A percentile compares a stretch with the other conserved stretches of the same genome.
phyloP scores from a whole-genome alignment of 1,140 invertebrate species.

The Procambarus clarkii region DNA sequence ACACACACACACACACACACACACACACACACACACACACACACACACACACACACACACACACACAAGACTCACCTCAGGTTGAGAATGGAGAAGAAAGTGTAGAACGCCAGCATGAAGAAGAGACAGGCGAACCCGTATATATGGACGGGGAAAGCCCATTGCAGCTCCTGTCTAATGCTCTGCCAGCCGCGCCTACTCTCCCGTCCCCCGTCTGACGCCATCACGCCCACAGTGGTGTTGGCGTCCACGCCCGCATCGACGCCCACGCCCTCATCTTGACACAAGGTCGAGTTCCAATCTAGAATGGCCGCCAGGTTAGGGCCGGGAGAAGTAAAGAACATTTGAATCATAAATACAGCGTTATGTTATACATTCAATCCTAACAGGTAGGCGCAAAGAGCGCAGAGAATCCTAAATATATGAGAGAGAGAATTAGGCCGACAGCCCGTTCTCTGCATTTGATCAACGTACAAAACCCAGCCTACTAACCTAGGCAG shows the following conservation, averaged over 20 bases:
- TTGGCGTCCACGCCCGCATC: not conserved
- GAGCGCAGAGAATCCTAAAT: no score
- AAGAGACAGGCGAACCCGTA: conserved; percentile 81
- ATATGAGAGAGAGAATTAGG: no score
- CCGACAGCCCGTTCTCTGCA: no score
- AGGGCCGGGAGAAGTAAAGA: no score
- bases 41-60: not conserved
- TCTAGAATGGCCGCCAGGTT: not conserved
- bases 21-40: not conserved
- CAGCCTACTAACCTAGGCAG: no score
- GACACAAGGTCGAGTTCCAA: conserved; percentile 7
- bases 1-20: conserved; percentile 19
- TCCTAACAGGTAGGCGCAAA: no score
- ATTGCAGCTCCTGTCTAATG: conserved; percentile 73
- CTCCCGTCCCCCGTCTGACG: not conserved
- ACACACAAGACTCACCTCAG: conserved; percentile 32
- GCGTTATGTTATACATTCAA: no score
- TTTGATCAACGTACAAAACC: no score
- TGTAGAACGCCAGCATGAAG: conserved; percentile 80
- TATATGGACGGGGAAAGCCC: conserved; percentile 80
- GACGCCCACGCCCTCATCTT: not conserved
- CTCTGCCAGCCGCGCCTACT: not conserved
- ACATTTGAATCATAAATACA: no score
- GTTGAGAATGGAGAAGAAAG: conserved; percentile 81
- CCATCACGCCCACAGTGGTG: not conserved